Base-by-base conservation (phyloP, 2,797 vertebrate species). In the Poeciliopsis infans region DNA sequence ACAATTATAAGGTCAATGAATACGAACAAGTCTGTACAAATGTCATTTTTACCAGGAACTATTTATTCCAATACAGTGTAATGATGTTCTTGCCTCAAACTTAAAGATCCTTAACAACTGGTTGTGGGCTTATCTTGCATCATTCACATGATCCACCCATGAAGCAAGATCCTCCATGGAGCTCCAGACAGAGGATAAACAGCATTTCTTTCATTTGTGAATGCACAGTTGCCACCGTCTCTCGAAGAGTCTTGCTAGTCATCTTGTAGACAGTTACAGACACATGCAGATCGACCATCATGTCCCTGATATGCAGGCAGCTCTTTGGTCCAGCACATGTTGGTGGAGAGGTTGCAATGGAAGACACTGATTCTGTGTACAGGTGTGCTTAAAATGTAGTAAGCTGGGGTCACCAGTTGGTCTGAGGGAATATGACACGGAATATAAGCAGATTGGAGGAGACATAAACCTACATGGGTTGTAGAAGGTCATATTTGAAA, bases 51-150 rank as follows among this genome's bases (percentile, higher is more conserved):
- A 59, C 55, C 11, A 28, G 25, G n/a, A 28, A 59, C 25, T 15
- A 13, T 28, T 59, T 13, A 57, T 28, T 59, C 55, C 25, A 28
- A 28, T 28, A 31, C 25, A 28, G 12, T 28, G 25, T 59, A 59
- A 59, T 13, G 55, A 28, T 59, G 55, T 59, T 15, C 55, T 59
- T 59, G n/a, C 25, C n/a, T 59, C 11, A 28, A 59, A 28, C 25
- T 15, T 31, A 28, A 59, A 53, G 5, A 31, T 59, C n/a, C n/a
- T 59, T 15, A 59, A 59, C 55, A 59, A 59, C 55, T 59, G n/a
- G 55, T 59, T 59, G 55, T 59, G 55, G 55, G 55, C 55, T 59
- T 59, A 59, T 59, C 55, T n/a, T 13, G n/a, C 55, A 59, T 31
- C 55, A 2, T 57, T n/a, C 25, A 28, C n/a, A 57, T 5, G 2